Percentiles rank a stretch among this genome's conserved stretches.
phyloP scores from a whole-genome alignment of 2,113 vertebrate species.

The Spheniscus mendiculus region DNA sequence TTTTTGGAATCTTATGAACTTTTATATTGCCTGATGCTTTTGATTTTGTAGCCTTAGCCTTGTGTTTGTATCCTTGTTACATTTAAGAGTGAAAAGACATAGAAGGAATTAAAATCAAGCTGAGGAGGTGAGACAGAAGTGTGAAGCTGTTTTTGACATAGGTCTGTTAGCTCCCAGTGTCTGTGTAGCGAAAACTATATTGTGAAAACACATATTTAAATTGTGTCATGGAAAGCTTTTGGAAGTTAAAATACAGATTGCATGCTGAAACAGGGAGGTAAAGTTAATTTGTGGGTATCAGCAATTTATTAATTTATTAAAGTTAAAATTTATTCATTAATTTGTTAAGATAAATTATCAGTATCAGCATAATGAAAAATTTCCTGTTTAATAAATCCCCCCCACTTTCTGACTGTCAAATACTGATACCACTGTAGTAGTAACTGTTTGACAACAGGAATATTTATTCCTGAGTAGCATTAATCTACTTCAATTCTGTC shows the following conservation, averaged over 20 bases:
- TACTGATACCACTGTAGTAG: neutral
- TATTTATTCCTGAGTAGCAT: neutral
- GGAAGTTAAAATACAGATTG: neutral
- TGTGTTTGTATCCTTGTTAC: neutral
- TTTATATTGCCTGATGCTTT: neutral
- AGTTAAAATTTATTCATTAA: neutral
- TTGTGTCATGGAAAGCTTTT: neutral
- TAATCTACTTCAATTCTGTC: neutral
- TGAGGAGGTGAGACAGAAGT: neutral
- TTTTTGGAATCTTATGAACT: neutral
- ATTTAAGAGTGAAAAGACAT: neutral
- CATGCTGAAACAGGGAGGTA: neutral
- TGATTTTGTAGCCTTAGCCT: neutral
- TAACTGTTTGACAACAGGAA: neutral
- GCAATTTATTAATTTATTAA: neutral
- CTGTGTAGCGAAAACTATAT: accelerated
- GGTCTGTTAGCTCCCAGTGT: neutral
- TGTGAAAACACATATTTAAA: neutral
- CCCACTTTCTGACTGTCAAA: neutral
- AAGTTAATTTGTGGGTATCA: neutral
- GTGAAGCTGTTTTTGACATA: neutral
- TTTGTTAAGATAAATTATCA: neutral
- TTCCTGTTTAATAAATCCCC: neutral
- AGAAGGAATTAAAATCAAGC: neutral
- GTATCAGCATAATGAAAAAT: neutral